Percentiles rank a stretch among this genome's conserved stretches.
phyloP scores from a whole-genome alignment of 1,140 invertebrate species.

The Acromyrmex heyeri region DNA sequence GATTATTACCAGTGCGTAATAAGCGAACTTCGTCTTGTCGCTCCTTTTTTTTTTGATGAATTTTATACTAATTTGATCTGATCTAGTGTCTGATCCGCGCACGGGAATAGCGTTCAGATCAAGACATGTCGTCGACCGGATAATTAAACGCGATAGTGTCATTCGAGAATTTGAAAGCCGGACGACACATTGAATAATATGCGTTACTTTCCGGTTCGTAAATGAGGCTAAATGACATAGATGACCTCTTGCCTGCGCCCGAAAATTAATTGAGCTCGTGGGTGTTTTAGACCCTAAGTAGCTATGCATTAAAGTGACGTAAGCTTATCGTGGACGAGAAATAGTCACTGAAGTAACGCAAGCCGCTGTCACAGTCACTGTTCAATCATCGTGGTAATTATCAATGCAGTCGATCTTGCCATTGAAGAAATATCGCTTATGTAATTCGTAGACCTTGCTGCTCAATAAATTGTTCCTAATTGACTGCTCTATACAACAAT shows the following conservation, averaged over 20 bases:
- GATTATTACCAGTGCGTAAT: background rate
- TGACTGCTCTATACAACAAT: conserved; percentile 26
- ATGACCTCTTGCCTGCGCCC: conserved; percentile 20
- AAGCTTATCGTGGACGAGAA: conserved; percentile 32
- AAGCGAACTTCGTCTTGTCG: background rate
- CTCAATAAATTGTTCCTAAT: conserved; percentile 47
- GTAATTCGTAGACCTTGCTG: conserved; percentile 48
- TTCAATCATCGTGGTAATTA: conserved; percentile 44
- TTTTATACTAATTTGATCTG: background rate
- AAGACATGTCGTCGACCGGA: background rate
- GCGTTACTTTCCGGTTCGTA: conserved; percentile 5
- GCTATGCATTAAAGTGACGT: conserved; percentile 42
- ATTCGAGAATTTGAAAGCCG: conserved; percentile 11
- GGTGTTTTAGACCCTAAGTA: conserved; percentile 36
- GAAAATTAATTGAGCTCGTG: conserved; percentile 42
- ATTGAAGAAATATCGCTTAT: conserved; percentile 44
- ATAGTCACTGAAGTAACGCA: conserved; percentile 1
- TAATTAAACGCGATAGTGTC: background rate
- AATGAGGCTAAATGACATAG: conserved; percentile 18
- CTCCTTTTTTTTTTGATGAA: background rate
- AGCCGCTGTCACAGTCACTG: background rate
- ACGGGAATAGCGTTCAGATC: background rate
- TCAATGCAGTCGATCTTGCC: conserved; percentile 4
- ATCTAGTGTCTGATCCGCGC: background rate
- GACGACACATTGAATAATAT: background rate